Evolutionary conservation across 2,888 invertebrate genomes (phyloP).

Genomic region (Bimastos eiseni): DNA sequence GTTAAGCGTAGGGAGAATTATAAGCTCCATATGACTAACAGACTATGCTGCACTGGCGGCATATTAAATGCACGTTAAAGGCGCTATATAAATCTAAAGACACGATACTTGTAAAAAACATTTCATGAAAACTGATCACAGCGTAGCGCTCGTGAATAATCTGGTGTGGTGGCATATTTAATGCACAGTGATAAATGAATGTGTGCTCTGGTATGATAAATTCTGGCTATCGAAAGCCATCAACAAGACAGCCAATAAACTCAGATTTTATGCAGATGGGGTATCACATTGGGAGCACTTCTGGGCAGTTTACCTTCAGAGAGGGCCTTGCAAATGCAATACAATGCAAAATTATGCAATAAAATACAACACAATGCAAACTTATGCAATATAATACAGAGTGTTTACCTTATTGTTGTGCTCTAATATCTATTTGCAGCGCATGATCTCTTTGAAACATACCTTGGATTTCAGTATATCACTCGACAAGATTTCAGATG

Average conservation of each 20-base stretch:
- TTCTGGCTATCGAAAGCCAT: background rate
- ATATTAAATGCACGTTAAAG: background rate
- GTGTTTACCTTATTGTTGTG: too few relatives aligned
- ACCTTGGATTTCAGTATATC: background rate
- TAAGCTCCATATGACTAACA: background rate
- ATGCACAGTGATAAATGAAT: background rate
- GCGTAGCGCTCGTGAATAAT: too few relatives aligned
- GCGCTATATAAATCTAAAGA: too few relatives aligned
- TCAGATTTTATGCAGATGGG: background rate
- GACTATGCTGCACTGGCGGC: background rate
- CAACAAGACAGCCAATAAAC: constrained; percentile 2
- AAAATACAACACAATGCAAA: too few relatives aligned
- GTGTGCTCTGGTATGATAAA: background rate
- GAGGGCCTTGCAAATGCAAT: too few relatives aligned
- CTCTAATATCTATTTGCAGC: too few relatives aligned
- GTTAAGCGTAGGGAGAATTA: background rate
- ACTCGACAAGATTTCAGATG: constrained; percentile 13
- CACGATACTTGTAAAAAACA: too few relatives aligned
- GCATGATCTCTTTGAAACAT: background rate
- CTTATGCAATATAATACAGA: too few relatives aligned
- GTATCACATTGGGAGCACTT: background rate
- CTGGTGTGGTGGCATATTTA: too few relatives aligned
- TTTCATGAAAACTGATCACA: too few relatives aligned
- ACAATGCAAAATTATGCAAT: too few relatives aligned
- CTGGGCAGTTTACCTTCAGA: too few relatives aligned